Base-by-base conservation (phyloP, 2,888 invertebrate species). In the Thera obeliscata region DNA sequence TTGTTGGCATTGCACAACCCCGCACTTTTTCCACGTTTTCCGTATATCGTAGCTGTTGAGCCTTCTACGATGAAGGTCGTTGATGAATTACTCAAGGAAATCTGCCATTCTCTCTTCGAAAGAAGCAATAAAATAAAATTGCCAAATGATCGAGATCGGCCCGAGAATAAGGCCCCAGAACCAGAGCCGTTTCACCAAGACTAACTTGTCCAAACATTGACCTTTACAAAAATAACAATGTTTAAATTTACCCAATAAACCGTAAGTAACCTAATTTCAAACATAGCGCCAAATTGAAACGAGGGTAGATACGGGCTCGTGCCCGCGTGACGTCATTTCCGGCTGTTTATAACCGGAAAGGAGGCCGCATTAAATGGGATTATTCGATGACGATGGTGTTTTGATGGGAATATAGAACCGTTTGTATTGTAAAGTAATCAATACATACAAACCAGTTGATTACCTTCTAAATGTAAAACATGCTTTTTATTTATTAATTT, bases 211-310 rank as follows among this genome's bases (percentile, higher is more conserved):
- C 22, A 22, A 50, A 22, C 50, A 46, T 46, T 61, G 43, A 61
- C 46, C 55, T 48, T 48, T 54, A 12, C 6, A 5, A 56, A 12
- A 41, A 56, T 54, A 61, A 66, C 56, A 66, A 46, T 65, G 61
- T 61, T 67, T 38, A 67, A 70, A 62, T 68, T 33, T 41, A 61
- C 62, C 64, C 76, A 84, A 79, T 81, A 74, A 79, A 66, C 77
- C 78, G 78, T 81, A 73, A 77, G 81, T 77, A 77, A 72, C 79
- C 81, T 80, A 77, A 78, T 66, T 78, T 80, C 74, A 74, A 84
- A 84, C 84, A 79, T 82, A 77, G 80, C 78, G 81, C 79, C 78
- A 87, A 89, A 89, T 86, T 87, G 84, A 81, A 81, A 78, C 81
- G 83, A 77, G 77, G 78, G 69, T 76, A 84, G 80, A 78, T 89